Evolutionary conservation across 2,113 vertebrate genomes (phyloP).

Genomic region (Eira barbara): DNA sequence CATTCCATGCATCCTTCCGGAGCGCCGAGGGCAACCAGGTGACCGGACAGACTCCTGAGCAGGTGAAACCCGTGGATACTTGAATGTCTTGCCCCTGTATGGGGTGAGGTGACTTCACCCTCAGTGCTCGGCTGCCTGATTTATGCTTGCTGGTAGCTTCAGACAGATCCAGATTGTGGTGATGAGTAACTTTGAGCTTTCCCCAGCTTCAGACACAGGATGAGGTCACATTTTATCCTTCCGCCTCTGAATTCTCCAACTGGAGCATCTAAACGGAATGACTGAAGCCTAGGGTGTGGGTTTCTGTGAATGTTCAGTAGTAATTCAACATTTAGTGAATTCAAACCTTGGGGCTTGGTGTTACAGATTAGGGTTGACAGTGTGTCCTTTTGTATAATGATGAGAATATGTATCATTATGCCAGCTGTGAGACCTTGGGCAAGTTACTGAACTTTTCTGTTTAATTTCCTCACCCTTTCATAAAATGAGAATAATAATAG

Average conservation of each 20-base stretch:
- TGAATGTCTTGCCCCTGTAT: background rate
- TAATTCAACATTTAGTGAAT: background rate
- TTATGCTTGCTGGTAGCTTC: background rate
- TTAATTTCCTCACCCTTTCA: background rate
- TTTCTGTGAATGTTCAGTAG: background rate
- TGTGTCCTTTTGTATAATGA: background rate
- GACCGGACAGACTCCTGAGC: background rate
- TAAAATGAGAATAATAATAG: background rate
- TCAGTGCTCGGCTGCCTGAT: background rate
- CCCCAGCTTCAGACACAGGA: slow-evolving; percentile 25
- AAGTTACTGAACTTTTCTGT: background rate
- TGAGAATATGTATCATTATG: background rate
- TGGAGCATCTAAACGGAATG: background rate
- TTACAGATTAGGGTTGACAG: background rate
- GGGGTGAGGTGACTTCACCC: slow-evolving; percentile 50
- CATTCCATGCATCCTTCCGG: background rate
- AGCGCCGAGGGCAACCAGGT: background rate
- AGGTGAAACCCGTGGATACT: background rate
- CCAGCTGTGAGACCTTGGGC: background rate
- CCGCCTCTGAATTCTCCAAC: background rate
- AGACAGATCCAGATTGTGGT: slow-evolving; percentile 46
- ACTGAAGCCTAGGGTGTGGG: background rate
- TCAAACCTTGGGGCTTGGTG: background rate
- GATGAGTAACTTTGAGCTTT: slow-evolving; percentile 40
- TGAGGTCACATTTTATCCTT: background rate